A percentile compares a stretch with the other conserved stretches of the same genome.
phyloP scores from a whole-genome alignment of 2,797 vertebrate genomes.

The Craterocephalus amniculus region DNA sequence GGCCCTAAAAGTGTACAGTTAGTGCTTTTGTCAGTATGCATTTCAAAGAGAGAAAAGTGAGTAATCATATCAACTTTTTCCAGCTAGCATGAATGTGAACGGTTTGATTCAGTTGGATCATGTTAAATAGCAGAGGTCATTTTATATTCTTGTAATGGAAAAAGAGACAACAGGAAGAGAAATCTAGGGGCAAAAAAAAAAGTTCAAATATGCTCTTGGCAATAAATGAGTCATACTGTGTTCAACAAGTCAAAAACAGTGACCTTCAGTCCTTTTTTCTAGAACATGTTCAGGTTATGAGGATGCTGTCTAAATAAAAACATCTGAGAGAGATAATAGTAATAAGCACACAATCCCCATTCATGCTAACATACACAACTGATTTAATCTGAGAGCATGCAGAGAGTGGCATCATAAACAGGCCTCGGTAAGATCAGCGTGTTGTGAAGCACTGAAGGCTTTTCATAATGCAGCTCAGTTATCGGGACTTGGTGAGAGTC shows the following conservation, averaged over 20 bases:
- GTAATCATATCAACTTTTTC: conserved; percentile 71
- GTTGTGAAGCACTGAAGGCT: conserved; percentile 39
- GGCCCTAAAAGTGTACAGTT: conserved; percentile 99
- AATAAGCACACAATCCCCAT: conserved; percentile 68
- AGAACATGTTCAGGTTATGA: conserved; percentile 30
- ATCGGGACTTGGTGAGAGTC: conserved; percentile 66
- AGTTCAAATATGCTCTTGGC: conserved; percentile 17
- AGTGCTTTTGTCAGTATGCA: conserved; percentile 92
- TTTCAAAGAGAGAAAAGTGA: conserved; percentile 81
- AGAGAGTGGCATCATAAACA: conserved; percentile 54
- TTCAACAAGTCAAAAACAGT: conserved; percentile 26
- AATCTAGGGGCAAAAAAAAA: conserved; percentile 29
- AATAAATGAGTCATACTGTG: conserved; percentile 19
- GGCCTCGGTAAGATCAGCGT: conserved; percentile 40
- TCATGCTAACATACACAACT: conserved; percentile 85
- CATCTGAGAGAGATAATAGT: conserved; percentile 15
- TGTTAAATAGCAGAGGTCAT: conserved; percentile 45
- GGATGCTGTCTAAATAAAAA: conserved; percentile 25
- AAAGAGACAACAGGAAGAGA: conserved; percentile 36
- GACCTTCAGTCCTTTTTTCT: conserved; percentile 21
- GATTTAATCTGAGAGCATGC: conserved; percentile 63
- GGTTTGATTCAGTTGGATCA: conserved; percentile 62
- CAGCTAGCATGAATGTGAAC: conserved; percentile 86
- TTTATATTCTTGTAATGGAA: conserved; percentile 29
- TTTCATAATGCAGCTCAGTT: conserved; percentile 64